Evolutionary conservation across 2,797 vertebrate genomes (phyloP), one percentile per base, ranked within the genome.

Genomic region (Lemur catta): DNA sequence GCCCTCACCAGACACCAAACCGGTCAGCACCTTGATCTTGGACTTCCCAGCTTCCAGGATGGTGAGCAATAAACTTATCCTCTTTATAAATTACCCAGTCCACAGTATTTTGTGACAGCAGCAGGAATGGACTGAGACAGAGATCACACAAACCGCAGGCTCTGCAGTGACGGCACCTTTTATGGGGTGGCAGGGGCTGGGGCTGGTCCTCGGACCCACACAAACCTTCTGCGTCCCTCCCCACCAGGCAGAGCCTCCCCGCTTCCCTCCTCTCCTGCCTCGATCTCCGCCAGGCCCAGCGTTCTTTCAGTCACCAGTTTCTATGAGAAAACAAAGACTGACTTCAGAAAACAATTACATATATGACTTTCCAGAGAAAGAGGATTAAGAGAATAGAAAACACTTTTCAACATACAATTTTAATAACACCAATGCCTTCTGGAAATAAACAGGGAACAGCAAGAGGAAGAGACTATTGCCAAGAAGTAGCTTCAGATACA

Each of bases 201-300:
- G 5, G 30, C 35, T 55, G 50, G 20, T 50, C 65, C 35, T 57
- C 0, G 6, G 24, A 46, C 0, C 22, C 18, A 6, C 48, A 95
- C 96, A 26, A 43, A 99, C 99, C 99, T 99, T 99, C 98, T 98
- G 98, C 79, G 99, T 97, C n/a, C 97, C 97, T 4, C 96, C 98
- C 99, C 99, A 99, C 98, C 99, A 99, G 10, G 94, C 89, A 2
- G 97, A 97, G 14, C 98, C 97, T 35, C 98, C 96, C 38, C 97
- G 98, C 93, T 98, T 98, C 9, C 98, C 92, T 82, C 98, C 87
- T 91, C 78, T 96, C 89, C 96, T 93, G 33, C 97, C 95, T 93
- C 97, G 92, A 43, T 55, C 93, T 79, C 84, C 90, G 82, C 89
- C 57, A 71, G 97, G 75, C 41, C 97, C 98, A 43, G 93, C 79